Base-by-base conservation (phyloP, 2,113 vertebrate genomes). In the Mystacornis crossleyi region DNA sequence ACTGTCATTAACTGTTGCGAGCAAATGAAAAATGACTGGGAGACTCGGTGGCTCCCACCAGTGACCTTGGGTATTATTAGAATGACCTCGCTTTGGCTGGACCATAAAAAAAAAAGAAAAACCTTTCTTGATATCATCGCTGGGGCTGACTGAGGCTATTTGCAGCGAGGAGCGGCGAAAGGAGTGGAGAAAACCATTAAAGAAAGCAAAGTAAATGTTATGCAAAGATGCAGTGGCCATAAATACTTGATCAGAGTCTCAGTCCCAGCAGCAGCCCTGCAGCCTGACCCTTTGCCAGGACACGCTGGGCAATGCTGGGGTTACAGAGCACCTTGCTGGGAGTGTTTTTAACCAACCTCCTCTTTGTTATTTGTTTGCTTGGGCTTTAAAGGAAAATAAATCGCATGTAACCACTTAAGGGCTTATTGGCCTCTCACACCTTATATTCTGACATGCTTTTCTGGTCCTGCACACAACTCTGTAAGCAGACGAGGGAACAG, bases 1-100 rank as follows among this genome's bases (percentile, higher is more conserved):
- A 99, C 98, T 98, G 98, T 99, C 98, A 98, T 99, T 98, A 98
- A 98, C 96, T 93, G 98, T 97, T 94, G 97, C 98, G 98, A 98
- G 98, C 97, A 98, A 98, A 98, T 98, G 98, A 99, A 99, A 98
- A 99, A 98, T 98, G 98, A 98, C 98, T 98, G 97, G 97, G 98
- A 98, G 98, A 99, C 98, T 98, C 95, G 38, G 98, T 97, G 98
- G 98, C 98, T 98, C 98, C 98, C 98, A 97, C 96, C 95, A 91
- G 97, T 98, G 98, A 99, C 98, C 98, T 98, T 97, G 97, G 97
- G 97, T 98, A 98, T 98, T 99, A 98, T 99, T 98, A 98, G 97
- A 98, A 98, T 98, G 98, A 98, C 98, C 98, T 98, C 97, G 91
- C 97, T 98, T 98, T 98, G 98, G 98, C 98, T 97, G 98, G 98